Base-by-base conservation (phyloP, 1,140 invertebrate genomes). In the Drosophila teissieri region DNA sequence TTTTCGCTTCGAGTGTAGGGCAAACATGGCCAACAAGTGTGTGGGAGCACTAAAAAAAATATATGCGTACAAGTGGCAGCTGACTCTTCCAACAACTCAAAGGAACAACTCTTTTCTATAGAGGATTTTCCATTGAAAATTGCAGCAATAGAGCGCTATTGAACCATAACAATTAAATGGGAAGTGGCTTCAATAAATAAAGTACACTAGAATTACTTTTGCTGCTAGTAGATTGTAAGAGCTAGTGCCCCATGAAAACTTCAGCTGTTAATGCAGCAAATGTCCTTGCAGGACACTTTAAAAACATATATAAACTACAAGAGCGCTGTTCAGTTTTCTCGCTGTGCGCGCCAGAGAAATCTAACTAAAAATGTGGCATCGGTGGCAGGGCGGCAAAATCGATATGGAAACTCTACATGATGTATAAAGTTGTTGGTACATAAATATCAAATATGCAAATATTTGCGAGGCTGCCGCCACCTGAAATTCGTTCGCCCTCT, bases 391-490 rank as follows among this genome's bases (percentile, higher is more conserved):
- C 55, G 69, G 56, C 61, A 88, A 88, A 88, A 88, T 89, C 83
- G 83, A 89, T 88, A 77, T 54, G 57, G 27, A 70, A 77, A 79
- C 74, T 83, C 83, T 88, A 88, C 83, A 89, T 88, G 65, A 56
- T 72, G 84, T 83, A 80, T 68, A 88, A 77, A 69, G 70, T 77
- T 86, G 82, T 81, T 80, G 70, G 68, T 88, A 88, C 84, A 81
- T 83, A 89, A 83, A 88, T 89, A 88, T 88, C 76, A 88, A 88
- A 88, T 88, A 88, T 88, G 83, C 84, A 88, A 88, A 88, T 88
- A 88, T 88, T 88, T 88, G 62, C 76, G 69, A 58, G 75, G 54
- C 83, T 79, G 84, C n/a, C n/a, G n/a, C 72, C 78, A 82, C 83
- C 84, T 80, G 75, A 88, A 88, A 80, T 78, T 85, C 53, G 14